phyloP scores from a whole-genome alignment of 2,888 invertebrate genomes.

The Axea sp. region DNA sequence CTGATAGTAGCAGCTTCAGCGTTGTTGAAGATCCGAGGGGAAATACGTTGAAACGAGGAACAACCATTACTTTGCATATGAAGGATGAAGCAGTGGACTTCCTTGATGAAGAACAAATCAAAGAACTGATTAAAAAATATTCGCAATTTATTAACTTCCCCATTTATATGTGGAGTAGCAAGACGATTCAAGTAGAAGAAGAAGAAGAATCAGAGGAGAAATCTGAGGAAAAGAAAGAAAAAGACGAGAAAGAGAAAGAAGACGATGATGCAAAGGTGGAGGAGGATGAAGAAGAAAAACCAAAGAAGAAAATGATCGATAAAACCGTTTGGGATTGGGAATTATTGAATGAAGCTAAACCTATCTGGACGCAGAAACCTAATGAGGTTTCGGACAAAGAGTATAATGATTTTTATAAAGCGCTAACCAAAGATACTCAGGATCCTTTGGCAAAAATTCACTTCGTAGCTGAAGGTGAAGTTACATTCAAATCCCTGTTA shows the following conservation, averaged over 20 bases:
- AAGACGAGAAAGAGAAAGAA: constrained; percentile 79
- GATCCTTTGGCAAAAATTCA: constrained; percentile 93
- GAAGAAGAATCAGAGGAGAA: constrained; percentile 81
- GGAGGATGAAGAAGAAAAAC: constrained; percentile 82
- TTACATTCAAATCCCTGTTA: constrained; percentile 97
- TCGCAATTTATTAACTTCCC: constrained; percentile 99
- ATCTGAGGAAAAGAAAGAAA: constrained; percentile 83
- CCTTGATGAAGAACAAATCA: constrained; percentile 94
- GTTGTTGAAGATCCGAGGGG: constrained; percentile 97
- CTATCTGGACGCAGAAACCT: constrained; percentile 98
- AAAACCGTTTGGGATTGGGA: constrained; percentile 99
- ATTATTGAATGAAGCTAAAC: constrained; percentile 97
- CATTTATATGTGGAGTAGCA: constrained; percentile 95
- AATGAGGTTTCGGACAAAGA: constrained; percentile 91
- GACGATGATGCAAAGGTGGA: constrained; percentile 78
- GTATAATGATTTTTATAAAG: constrained; percentile 97
- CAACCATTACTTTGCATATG: constrained; percentile 92
- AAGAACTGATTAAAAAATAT: constrained; percentile 96
- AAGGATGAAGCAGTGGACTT: constrained; percentile 99
- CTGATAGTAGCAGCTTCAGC: constrained; percentile 93
- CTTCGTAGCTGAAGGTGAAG: constrained; percentile 99
- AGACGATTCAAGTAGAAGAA: constrained; percentile 81
- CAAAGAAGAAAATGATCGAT: constrained; percentile 92
- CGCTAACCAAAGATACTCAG: constrained; percentile 92
- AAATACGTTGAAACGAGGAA: constrained; percentile 93